Conservation (phyloP, 2,113 vertebrate species). For the Leptobrachium leishanense region DNA sequence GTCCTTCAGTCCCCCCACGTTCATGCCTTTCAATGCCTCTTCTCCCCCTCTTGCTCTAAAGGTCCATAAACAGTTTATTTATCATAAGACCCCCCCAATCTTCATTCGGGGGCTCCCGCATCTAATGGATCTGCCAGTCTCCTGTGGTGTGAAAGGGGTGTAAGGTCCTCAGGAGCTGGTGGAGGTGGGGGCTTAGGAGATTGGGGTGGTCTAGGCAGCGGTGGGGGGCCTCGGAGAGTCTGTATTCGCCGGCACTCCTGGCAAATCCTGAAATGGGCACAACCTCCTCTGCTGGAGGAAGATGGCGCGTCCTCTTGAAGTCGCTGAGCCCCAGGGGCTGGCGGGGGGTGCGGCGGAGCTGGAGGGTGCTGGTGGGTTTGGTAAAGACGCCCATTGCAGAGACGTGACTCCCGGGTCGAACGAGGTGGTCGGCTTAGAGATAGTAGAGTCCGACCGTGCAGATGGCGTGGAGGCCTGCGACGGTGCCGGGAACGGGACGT, state of each 20-base stretch:
- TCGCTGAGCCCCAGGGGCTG: conserved; percentile 78
- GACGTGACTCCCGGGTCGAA: conserved; percentile 80
- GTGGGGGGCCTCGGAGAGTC: conserved; percentile 71
- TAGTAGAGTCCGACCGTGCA: conserved; percentile 47
- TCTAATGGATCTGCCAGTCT: conserved; percentile 45
- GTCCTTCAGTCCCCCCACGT: conserved; percentile 18
- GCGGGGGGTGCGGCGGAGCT: conserved; percentile 58
- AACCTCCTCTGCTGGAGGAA: conserved; percentile 57
- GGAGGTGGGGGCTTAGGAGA: conserved; percentile 40
- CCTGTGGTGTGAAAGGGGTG: conserved; percentile 44
- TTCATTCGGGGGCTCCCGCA: conserved; percentile 35
- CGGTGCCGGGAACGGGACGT: conserved; percentile 78
- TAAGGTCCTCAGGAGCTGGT: conserved; percentile 32
- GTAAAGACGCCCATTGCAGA: conserved; percentile 87
- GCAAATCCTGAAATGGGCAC: conserved; percentile 69
- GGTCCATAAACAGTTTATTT: conserved; percentile 28
- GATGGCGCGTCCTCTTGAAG: conserved; percentile 79
- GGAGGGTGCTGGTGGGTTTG: conserved; percentile 71
- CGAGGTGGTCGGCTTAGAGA: conserved; percentile 67
- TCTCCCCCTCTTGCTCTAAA: conserved; percentile 19
- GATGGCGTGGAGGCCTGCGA: conserved; percentile 63
- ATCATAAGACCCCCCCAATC: background rate
- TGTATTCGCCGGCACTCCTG: conserved; percentile 90
- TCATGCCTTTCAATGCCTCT: conserved; percentile 20
- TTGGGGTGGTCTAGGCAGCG: conserved; percentile 45